Base-by-base conservation (phyloP, 2,797 vertebrate species). In the Sebastes taczanowskii region DNA sequence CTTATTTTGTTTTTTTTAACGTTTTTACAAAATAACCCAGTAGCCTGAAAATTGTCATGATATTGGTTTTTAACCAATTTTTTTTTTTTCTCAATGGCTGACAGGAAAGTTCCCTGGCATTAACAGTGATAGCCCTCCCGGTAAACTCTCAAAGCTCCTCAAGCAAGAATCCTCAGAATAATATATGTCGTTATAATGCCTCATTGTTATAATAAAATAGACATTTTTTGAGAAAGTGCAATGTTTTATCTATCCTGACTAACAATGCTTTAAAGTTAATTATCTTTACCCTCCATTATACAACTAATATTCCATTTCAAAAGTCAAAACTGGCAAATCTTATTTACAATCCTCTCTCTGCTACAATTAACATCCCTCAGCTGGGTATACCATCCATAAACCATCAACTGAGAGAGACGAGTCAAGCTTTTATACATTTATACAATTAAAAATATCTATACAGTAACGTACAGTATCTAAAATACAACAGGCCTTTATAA, bases 371-470 rank as follows among this genome's bases (percentile, higher is more conserved):
- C 79, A 59, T 80, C 87, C 77, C 81, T 71, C 71, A 79, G 71
- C 53, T 74, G 13, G 46, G 30, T 84, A 77, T 72, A 61, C 74
- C 59, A 58, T 86, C 71, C 82, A 75, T 61, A 87, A 88, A 86
- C 81, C 80, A 84, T 76, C 81, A 74, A 70, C 81, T 78, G 78
- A 87, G 89, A 85, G 70, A 87, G 72, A 85, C 78, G 55, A 84
- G 67, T 85, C 69, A 60, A 71, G 46, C 65, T 42, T 93, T 91
- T 93, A 80, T 93, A 94, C 90, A 93, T 93, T 90, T 95, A 84
- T 95, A 94, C 92, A 94, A 78, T 83, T 95, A 83, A 87, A 94
- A 94, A 92, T 83, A 91, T 90, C 77, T 95, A 87, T 93, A 94
- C 91, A 95, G 76, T 81, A 68, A 91, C 80, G 58, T 90, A 92